These are phyloP conservation scores for Ennomos erosarius DNA, from an alignment of 2,888 invertebrate genomes.

Conservation along the genomic window DNA sequence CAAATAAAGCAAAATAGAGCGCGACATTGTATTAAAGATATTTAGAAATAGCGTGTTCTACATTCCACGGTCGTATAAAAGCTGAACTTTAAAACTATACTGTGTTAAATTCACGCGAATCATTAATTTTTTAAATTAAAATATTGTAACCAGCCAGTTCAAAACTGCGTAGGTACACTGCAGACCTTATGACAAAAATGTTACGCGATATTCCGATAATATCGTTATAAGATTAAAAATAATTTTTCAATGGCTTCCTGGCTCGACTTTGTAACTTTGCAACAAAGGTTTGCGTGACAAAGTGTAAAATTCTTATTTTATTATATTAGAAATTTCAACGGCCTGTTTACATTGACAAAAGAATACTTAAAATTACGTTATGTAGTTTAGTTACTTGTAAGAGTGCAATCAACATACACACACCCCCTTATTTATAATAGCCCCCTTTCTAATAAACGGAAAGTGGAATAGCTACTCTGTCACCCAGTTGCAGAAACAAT, in stretches of 20 bases:
- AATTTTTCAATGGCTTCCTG: constrained; percentile 37
- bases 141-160: constrained; percentile 1
- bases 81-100: not conserved
- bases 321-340: too few relatives aligned
- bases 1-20: constrained; percentile 6
- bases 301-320: not conserved
- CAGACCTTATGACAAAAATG: constrained; percentile 49
- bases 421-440: too few relatives aligned
- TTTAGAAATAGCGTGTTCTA: not conserved
- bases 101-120: too few relatives aligned
- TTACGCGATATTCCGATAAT: constrained; percentile 58
- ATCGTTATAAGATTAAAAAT: constrained; percentile 49
- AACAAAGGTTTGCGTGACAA: constrained; percentile 32
- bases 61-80: not conserved
- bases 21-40: not conserved
- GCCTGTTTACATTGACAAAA: too few relatives aligned
- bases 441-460: too few relatives aligned
- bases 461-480: too few relatives aligned
- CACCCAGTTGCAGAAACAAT: too few relatives aligned
- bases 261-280: constrained; percentile 35
- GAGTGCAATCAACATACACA: too few relatives aligned
- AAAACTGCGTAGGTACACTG: not conserved
- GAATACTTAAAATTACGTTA: too few relatives aligned
- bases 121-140: not conserved
- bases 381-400: too few relatives aligned